These are phyloP conservation scores for Fulmarus glacialis DNA, from an alignment of 2,113 vertebrate genomes.

Conservation along the genomic window DNA sequence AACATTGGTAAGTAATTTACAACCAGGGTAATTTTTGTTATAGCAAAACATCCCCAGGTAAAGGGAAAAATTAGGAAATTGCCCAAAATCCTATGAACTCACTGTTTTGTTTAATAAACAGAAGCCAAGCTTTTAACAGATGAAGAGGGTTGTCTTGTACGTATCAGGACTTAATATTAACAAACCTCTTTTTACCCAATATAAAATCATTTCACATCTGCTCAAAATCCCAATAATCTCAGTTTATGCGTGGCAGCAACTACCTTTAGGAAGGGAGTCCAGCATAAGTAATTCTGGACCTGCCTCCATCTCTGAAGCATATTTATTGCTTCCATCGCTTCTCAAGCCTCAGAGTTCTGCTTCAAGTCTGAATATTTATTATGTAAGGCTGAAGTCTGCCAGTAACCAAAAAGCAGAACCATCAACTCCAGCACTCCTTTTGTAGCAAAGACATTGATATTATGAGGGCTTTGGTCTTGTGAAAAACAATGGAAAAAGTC, in stretches of 20 bases:
- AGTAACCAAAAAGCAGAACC: neutral
- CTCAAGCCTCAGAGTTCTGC: neutral
- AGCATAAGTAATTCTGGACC: neutral
- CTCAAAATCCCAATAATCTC: neutral
- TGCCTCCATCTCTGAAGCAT: neutral
- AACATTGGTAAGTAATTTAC: neutral
- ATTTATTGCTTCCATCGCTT: neutral
- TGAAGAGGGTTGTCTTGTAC: neutral
- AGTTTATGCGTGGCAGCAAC: neutral
- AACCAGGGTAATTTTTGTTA: neutral
- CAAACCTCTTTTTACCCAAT: neutral
- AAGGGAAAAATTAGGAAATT: neutral
- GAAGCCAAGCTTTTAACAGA: neutral
- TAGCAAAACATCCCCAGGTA: neutral
- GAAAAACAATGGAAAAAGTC: neutral
- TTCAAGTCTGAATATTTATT: neutral
- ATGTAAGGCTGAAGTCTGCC: neutral
- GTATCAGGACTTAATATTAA: neutral
- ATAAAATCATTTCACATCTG: neutral
- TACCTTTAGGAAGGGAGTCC: neutral
- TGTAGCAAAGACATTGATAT: neutral
- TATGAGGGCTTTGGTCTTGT: neutral
- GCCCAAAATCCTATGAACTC: neutral
- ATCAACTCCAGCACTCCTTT: neutral
- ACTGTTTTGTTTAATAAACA: neutral